These are phyloP conservation scores for Episyrphus balteatus DNA, from an alignment of 1,140 invertebrate genomes.

Conservation along the genomic window DNA sequence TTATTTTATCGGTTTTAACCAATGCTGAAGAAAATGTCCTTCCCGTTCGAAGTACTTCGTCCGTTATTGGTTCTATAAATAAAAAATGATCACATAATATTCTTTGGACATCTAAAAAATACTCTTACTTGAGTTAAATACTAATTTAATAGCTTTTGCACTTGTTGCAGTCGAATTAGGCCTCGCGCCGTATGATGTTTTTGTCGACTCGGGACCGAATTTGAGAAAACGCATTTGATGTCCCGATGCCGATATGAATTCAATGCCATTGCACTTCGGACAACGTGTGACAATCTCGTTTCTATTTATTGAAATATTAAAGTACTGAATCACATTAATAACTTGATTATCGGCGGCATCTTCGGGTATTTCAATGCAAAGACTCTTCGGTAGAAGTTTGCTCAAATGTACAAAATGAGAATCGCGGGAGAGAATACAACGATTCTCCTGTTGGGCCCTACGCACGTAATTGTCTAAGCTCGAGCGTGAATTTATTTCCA, in stretches of 20 bases:
- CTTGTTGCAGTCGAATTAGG: too few species aligned
- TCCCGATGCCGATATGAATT: slow-evolving; percentile 41
- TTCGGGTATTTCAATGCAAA: slow-evolving; percentile 41
- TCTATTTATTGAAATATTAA: slow-evolving; percentile 46
- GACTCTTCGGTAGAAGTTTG: slow-evolving; percentile 37
- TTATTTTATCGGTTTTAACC: slow-evolving; percentile 43
- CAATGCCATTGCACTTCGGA: slow-evolving; percentile 49
- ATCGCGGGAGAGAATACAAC: slow-evolving; percentile 46
- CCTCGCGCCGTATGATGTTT: not conserved
- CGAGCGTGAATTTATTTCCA: slow-evolving; percentile 1
- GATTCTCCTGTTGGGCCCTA: slow-evolving; percentile 38
- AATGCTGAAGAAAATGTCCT: slow-evolving; percentile 21
- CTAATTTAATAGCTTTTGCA: not conserved
- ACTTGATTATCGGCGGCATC: slow-evolving; percentile 43
- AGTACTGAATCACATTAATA: slow-evolving; percentile 47
- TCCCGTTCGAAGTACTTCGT: slow-evolving; percentile 35
- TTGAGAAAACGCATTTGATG: slow-evolving; percentile 35
- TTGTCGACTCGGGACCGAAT: not conserved
- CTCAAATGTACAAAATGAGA: slow-evolving; percentile 35
- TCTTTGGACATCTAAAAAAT: too few species aligned
- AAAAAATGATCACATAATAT: too few species aligned
- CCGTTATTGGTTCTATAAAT: slow-evolving; percentile 29
- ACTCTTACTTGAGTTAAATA: slow-evolving; percentile 13
- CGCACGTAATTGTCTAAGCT: slow-evolving; percentile 3
- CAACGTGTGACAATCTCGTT: slow-evolving; percentile 57